Percentiles rank a stretch among this genome's conserved stretches.
Evolutionary conservation across 2,888 invertebrate genomes (phyloP).

Genomic region (Liposcelis brunnea): DNA sequence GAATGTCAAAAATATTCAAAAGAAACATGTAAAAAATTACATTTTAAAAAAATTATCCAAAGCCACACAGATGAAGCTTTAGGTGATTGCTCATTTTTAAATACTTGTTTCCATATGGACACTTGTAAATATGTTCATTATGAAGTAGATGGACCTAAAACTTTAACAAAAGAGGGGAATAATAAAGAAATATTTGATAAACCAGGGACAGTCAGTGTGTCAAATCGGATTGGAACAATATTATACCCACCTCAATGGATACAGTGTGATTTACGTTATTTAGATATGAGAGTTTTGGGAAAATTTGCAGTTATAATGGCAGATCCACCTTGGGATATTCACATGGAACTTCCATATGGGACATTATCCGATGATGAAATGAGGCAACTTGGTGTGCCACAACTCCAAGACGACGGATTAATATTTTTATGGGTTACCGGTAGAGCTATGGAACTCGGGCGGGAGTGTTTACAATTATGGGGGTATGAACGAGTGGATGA

Average conservation of each 20-base stretch:
- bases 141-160: constrained; percentile 63
- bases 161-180: neutral
- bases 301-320: constrained; percentile 99
- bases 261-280: constrained; percentile 82
- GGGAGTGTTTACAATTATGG: constrained; percentile 92
- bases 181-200: too few relatives aligned
- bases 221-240: constrained; percentile 29
- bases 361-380: constrained; percentile 99
- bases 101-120: constrained; percentile 98
- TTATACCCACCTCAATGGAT: constrained; percentile 90
- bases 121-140: constrained; percentile 98
- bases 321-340: constrained; percentile 98
- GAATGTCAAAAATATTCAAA: constrained; percentile 45
- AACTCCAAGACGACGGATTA: constrained; percentile 86
- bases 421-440: constrained; percentile 98
- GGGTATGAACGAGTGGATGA: constrained; percentile 94
- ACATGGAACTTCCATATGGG: constrained; percentile 97
- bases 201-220: neutral
- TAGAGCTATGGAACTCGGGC: constrained; percentile 86
- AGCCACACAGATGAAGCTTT: constrained; percentile 86
- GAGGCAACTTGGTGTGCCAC: constrained; percentile 85
- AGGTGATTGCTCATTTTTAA: constrained; percentile 94
- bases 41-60: constrained; percentile 94
- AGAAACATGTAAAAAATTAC: constrained; percentile 61
- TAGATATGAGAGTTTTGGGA: constrained; percentile 83